A percentile compares a stretch with the other conserved stretches of the same genome.
phyloP scores from a whole-genome alignment of 2,888 invertebrate species.

The Brachynemurus nebulosus region DNA sequence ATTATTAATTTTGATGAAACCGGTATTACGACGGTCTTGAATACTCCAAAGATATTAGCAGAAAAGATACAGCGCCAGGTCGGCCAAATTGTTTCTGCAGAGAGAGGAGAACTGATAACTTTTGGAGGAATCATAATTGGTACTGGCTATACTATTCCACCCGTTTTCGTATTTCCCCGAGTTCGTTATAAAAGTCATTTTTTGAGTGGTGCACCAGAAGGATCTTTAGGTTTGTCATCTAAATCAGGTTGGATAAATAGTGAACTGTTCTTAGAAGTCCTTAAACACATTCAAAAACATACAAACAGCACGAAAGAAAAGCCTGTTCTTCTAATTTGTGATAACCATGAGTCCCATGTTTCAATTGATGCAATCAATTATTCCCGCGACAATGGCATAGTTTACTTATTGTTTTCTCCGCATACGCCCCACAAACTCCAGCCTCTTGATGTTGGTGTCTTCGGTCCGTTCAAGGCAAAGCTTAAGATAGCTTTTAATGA shows the following conservation, averaged over 20 bases:
- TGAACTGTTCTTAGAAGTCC: slow-evolving; percentile 18
- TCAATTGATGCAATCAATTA: slow-evolving; percentile 21
- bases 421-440: slow-evolving; percentile 25
- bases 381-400: slow-evolving; percentile 25
- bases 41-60: slow-evolving; percentile 18
- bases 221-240: slow-evolving; percentile 16
- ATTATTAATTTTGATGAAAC: slow-evolving; percentile 19
- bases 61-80: slow-evolving; percentile 22
- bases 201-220: slow-evolving; percentile 17
- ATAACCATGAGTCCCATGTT: slow-evolving; percentile 25
- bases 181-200: slow-evolving; percentile 18
- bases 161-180: slow-evolving; percentile 22
- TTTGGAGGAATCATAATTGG: slow-evolving; percentile 23
- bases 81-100: slow-evolving; percentile 24
- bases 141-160: slow-evolving; percentile 23
- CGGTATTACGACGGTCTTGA: slow-evolving; percentile 16
- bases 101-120: slow-evolving; percentile 26
- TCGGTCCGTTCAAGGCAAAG: slow-evolving; percentile 23
- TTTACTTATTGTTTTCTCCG: slow-evolving; percentile 24
- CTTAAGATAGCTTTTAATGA: slow-evolving; percentile 16
- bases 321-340: slow-evolving; percentile 19
- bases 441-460: slow-evolving; percentile 22
- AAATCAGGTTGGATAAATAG: slow-evolving; percentile 17
- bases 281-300: slow-evolving; percentile 20
- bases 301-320: slow-evolving; percentile 16